Percentiles rank a stretch among this genome's conserved stretches.
Conservation (phyloP, 1,140 invertebrate species). For the Aphelinus atriplicis region DNA sequence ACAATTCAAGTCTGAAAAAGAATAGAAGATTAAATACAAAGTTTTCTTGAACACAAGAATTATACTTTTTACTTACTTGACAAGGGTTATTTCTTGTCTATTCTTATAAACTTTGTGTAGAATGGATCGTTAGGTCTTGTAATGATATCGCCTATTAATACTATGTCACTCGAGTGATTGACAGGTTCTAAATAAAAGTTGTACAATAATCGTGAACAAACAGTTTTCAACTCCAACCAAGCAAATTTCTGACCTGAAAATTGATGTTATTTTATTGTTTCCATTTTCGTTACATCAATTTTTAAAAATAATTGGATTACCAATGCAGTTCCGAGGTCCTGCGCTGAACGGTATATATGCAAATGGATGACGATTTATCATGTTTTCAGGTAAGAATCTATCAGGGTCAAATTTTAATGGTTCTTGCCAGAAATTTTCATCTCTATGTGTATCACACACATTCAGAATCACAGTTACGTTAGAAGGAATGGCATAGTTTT, state of each 20-base stretch:
- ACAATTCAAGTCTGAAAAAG: no score
- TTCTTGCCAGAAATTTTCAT: constrained; percentile 76
- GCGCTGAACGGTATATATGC: constrained; percentile 79
- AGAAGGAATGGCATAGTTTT: constrained; percentile 52
- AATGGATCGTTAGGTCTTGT: not conserved
- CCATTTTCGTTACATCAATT: no score
- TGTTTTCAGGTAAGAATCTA: constrained; percentile 73
- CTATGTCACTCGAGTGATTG: not conserved
- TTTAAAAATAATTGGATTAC: constrained; percentile 52
- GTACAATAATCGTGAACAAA: not conserved
- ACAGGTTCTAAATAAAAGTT: not conserved
- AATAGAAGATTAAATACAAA: no score
- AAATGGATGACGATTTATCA: constrained; percentile 65
- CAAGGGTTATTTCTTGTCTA: not conserved
- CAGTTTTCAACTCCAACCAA: not conserved
- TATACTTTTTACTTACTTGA: no score
- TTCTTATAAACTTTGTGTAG: not conserved
- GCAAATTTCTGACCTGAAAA: not conserved
- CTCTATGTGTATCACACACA: constrained; percentile 72
- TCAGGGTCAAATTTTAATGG: constrained; percentile 82
- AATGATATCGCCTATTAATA: not conserved
- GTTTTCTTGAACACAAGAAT: no score
- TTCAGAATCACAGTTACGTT: constrained; percentile 61
- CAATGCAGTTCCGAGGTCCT: constrained; percentile 80
- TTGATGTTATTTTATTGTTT: no score